A percentile compares a stretch with the other conserved stretches of the same genome.
phyloP scores from a whole-genome alignment of 2,797 vertebrate species.

The Falco columbarius region DNA sequence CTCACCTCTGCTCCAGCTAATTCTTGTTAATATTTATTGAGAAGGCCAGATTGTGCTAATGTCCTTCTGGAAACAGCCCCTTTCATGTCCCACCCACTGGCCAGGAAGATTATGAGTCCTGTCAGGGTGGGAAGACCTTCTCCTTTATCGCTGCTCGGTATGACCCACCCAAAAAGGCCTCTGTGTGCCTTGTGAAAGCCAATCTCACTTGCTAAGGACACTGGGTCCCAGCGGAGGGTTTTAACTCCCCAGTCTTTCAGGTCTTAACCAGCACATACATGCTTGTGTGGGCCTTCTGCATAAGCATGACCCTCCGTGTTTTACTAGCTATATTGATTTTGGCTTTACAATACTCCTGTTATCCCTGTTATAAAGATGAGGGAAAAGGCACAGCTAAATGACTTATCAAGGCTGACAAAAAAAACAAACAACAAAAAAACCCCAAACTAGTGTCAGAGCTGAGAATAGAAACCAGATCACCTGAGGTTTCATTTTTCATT shows the following conservation, averaged over 20 bases:
- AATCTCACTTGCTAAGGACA: background rate
- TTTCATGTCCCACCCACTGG: background rate
- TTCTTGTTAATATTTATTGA: background rate
- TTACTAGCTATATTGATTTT: slow-evolving; percentile 6
- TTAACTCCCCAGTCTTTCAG: background rate
- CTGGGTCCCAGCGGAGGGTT: fast-evolving
- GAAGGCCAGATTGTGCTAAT: background rate
- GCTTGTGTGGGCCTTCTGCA: slow-evolving; percentile 20
- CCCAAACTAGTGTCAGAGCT: background rate
- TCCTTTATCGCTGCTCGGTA: fast-evolving
- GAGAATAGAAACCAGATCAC: slow-evolving; percentile 60
- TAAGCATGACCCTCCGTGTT: background rate
- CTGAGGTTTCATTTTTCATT: slow-evolving; percentile 5
- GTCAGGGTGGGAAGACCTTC: background rate
- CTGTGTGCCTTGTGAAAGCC: fast-evolving
- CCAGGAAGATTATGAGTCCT: background rate
- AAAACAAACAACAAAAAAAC: background rate
- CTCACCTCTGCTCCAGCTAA: background rate
- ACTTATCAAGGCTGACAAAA: slow-evolving; percentile 43
- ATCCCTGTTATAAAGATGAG: background rate
- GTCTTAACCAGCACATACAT: background rate
- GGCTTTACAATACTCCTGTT: slow-evolving; percentile 12
- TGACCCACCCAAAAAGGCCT: background rate
- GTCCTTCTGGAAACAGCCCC: background rate
- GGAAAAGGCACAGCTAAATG: slow-evolving; percentile 8